Conservation (phyloP, 1,140 invertebrate genomes). For the Sitophilus oryzae region DNA sequence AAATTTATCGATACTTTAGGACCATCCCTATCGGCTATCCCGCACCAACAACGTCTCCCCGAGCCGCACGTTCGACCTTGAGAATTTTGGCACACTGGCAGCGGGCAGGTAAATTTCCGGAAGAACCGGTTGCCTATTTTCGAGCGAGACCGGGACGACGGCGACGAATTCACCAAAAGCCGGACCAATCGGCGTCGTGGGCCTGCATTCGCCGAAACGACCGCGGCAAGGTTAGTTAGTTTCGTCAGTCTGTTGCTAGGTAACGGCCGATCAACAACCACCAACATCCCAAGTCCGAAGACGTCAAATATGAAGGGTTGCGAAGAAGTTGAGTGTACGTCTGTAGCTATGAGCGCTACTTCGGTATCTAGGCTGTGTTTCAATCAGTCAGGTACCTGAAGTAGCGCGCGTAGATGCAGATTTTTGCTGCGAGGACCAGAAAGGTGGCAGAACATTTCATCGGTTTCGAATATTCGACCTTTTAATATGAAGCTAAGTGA, state of each 20-base stretch:
- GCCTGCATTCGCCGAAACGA: neutral
- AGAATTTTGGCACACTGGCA: conserved; percentile 15
- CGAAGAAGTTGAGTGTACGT: conserved; percentile 17
- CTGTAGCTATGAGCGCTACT: conserved; percentile 61
- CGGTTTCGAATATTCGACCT: too few relatives aligned
- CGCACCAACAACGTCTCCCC: too few relatives aligned
- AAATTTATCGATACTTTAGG: too few relatives aligned
- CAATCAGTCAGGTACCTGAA: conserved; percentile 92
- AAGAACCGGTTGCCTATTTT: conserved; percentile 16
- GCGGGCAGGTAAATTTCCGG: conserved; percentile 19
- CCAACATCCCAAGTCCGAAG: neutral
- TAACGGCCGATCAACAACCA: conserved; percentile 1
- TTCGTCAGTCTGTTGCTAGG: conserved; percentile 14
- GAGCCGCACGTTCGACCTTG: too few relatives aligned
- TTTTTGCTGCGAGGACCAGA: too few relatives aligned
- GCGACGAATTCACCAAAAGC: neutral
- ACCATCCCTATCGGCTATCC: too few relatives aligned
- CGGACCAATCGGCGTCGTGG: neutral
- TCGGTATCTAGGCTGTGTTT: conserved; percentile 64
- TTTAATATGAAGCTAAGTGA: too few relatives aligned
- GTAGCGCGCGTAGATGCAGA: conserved; percentile 79
- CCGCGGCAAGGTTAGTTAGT: conserved; percentile 2
- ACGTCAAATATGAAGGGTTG: conserved; percentile 4
- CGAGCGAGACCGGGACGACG: neutral
- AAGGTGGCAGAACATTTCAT: too few relatives aligned